Base-by-base conservation (phyloP, 2,797 vertebrate species). In the Pangasius krempfi region DNA sequence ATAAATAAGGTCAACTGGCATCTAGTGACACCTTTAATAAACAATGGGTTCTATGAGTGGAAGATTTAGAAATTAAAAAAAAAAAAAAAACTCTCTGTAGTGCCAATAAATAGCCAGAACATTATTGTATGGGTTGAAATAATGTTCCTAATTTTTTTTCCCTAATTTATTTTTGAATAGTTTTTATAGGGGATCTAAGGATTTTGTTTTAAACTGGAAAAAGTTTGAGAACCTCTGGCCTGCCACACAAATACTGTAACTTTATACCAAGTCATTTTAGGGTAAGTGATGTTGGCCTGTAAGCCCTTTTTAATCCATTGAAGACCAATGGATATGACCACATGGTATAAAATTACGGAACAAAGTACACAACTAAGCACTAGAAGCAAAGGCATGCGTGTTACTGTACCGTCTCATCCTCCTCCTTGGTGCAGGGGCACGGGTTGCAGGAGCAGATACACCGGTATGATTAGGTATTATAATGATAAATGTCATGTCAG, bases 331-430 rank as follows among this genome's bases (percentile, higher is more conserved):
- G 33, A 33, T 50, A 18, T 58, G 66, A 84, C 10, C 12, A 76
- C 86, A 90, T 92, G 91, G 89, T 92, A 92, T 92, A 93, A 94
- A 93, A 90, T 91, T 94, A 89, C 54, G 83, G 40, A 86, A 25
- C n/a, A 92, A 91, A 66, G 89, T 68, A 93, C 93, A 91, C 80
- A 91, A 94, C 90, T 89, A 94, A 93, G 85, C 88, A 86, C 75
- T 73, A 91, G 70, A 54, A 90, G 85, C 54, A 78, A 81, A 86
- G 87, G 8, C 85, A 93, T 91, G 91, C 90, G 12, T 72, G 20
- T 60, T 68, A 90, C 92, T 94, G 88, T 95, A 96, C 95, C 95
- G 88, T 88, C 13, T 94, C 92, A 0, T 95, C 94, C 33, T 94
- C 94, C 85, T 95, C 94, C 93, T 95, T 90, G 88, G 87, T 92